These are phyloP conservation scores for Plotosus lineatus DNA, from an alignment of 2,113 vertebrate genomes.

Conservation along the genomic window DNA sequence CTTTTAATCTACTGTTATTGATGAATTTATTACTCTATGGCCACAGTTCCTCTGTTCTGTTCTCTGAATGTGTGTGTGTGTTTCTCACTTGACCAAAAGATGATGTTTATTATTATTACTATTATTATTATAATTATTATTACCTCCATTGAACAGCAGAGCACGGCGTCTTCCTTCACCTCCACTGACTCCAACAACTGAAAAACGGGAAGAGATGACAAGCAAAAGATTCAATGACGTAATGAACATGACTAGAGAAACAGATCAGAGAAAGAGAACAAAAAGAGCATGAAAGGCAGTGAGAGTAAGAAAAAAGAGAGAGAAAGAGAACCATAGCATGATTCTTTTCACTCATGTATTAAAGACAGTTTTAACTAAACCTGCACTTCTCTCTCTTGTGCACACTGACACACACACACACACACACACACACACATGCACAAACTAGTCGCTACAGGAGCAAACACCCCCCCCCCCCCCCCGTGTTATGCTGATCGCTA, in stretches of 20 bases:
- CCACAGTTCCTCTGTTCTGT: constrained; percentile 4
- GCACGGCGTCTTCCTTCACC: constrained; percentile 93
- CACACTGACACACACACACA: neutral
- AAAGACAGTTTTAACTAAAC: neutral
- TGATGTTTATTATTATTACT: neutral
- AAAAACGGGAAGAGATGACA: constrained; percentile 45
- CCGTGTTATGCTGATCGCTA: too few relatives aligned
- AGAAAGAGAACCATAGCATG: neutral
- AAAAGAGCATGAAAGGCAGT: too few relatives aligned
- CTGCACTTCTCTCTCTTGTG: too few relatives aligned
- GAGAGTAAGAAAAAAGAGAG: neutral
- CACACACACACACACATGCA: neutral
- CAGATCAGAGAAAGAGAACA: too few relatives aligned
- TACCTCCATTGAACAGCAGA: constrained; percentile 99
- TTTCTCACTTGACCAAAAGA: neutral
- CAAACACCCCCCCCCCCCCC: too few relatives aligned
- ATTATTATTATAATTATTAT: neutral
- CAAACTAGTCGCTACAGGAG: too few relatives aligned
- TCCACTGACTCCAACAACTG: constrained; percentile 93
- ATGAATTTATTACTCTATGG: neutral
- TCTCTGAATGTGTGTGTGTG: neutral
- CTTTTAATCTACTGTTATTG: neutral
- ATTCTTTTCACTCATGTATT: neutral
- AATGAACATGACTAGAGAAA: neutral
- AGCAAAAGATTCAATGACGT: neutral